These are phyloP conservation scores for Prochilodus magdalenae DNA, from an alignment of 2,113 vertebrate genomes.

Conservation along the genomic window DNA sequence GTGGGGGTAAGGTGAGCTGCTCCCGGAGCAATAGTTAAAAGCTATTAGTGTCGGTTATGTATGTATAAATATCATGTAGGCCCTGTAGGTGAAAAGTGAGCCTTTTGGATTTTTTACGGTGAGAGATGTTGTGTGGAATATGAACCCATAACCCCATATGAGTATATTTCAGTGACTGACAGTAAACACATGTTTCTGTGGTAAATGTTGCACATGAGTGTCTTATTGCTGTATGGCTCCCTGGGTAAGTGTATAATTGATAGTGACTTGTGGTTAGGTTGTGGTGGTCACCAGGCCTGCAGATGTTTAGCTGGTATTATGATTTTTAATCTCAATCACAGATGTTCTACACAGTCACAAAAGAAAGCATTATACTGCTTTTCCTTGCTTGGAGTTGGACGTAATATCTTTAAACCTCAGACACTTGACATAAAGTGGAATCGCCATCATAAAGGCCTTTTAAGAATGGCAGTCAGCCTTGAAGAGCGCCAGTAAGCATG, in stretches of 20 bases:
- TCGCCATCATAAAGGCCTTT: slow-evolving; percentile 8
- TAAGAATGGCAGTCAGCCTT: background rate
- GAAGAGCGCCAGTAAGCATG: background rate
- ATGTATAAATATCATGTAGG: slow-evolving; percentile 14
- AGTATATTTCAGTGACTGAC: background rate
- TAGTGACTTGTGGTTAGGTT: slow-evolving; percentile 28
- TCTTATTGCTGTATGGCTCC: background rate
- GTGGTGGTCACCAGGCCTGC: slow-evolving; percentile 33
- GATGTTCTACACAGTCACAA: slow-evolving; percentile 33
- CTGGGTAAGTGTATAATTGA: slow-evolving; percentile 33
- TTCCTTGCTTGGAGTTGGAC: background rate
- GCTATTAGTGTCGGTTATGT: slow-evolving; percentile 24
- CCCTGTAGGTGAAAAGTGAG: slow-evolving; percentile 25
- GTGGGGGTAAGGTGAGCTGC: slow-evolving; percentile 27
- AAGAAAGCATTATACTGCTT: background rate
- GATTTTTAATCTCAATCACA: slow-evolving; percentile 33
- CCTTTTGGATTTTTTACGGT: background rate
- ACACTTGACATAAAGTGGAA: background rate
- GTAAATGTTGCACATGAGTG: slow-evolving; percentile 1
- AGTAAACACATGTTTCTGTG: slow-evolving; percentile 30
- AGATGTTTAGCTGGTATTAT: slow-evolving; percentile 33
- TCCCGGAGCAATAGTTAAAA: slow-evolving; percentile 33
- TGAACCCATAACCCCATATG: background rate
- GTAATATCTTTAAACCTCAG: background rate
- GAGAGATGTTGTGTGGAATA: slow-evolving; percentile 4